These are phyloP conservation scores for Chlamydotis undulata DNA, from an alignment of 2,113 vertebrate genomes.

Conservation along the genomic window DNA sequence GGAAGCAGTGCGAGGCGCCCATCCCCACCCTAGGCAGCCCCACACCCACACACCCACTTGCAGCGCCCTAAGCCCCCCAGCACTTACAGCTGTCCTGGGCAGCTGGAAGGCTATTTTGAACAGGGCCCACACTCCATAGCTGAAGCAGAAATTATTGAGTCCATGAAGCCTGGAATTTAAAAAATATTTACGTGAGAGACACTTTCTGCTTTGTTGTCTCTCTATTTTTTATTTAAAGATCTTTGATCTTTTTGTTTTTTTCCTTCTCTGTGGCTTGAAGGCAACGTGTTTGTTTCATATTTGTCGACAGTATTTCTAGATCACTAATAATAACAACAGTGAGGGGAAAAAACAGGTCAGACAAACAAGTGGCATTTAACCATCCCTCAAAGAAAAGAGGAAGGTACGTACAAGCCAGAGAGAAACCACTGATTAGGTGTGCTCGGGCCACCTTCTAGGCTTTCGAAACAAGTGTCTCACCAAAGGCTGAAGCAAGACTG, in stretches of 20 bases:
- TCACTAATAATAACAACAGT: background rate
- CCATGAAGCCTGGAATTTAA: background rate
- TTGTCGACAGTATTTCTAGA: background rate
- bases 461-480: background rate
- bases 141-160: background rate
- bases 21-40: background rate
- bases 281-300: background rate
- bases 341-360: background rate
- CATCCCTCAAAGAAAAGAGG: conserved; percentile 2
- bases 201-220: background rate
- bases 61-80: background rate
- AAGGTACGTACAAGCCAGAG: background rate
- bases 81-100: conserved; percentile 13
- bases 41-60: background rate
- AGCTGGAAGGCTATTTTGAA: conserved; percentile 40
- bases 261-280: background rate
- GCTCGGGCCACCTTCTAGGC: background rate
- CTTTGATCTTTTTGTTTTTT: background rate
- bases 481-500: background rate
- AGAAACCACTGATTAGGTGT: background rate
- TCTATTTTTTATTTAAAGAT: conserved; percentile 7
- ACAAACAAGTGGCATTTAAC: background rate
- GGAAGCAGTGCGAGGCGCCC: background rate
- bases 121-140: background rate
- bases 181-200: background rate